Evolutionary conservation across 2,888 invertebrate species (phyloP), one percentile per base, ranked within the genome.

Genomic region (Caradrina clavipalpis): DNA sequence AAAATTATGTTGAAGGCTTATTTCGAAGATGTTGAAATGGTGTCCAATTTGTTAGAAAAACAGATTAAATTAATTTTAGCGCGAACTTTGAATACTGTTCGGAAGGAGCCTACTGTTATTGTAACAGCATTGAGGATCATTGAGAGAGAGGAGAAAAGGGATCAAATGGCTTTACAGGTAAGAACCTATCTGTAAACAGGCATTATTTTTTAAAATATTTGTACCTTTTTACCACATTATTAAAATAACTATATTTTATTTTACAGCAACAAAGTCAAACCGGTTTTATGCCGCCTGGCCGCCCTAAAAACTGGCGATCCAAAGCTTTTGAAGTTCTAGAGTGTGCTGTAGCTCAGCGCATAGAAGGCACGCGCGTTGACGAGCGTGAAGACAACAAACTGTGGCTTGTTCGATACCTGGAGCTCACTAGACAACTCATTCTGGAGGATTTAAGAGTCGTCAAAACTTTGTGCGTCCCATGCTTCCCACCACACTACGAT

Each of bases 111-210:
- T 0, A 99, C 98, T 0, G 98, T 99, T 11, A 98, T 99, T 82
- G 99, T 99, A 0, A 99, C 99, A 10, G 99, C 99, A 0, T 92
- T 99, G 49, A 96, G 99, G 80, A 99, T 99, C 66, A 98, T 99
- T 85, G 99, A 99, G 92, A 96, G 99, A 65, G 99, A 99, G 92
- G 99, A 99, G 89, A 98, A 98, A 93, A 98, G 98, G 45, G 99
- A 99, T 96, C 97, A 97, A 84, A 98, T 98, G 94, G 98, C 99
- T 13, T 87, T 98, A 77, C 97, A 98, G 90, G 97, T 96, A 86
- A 5, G 17, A 47, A 50, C 22, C 19, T 19, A 17, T 6, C 45
- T 45, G 5, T 17, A 17, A 13, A 35, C 11, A 13, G 0, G 4
- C n/a, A 19, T 71, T 42, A 17, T n/a, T 47, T 22, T n/a, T 22